phyloP scores from a whole-genome alignment of 2,113 vertebrate species.

The Chaetodon auriga region DNA sequence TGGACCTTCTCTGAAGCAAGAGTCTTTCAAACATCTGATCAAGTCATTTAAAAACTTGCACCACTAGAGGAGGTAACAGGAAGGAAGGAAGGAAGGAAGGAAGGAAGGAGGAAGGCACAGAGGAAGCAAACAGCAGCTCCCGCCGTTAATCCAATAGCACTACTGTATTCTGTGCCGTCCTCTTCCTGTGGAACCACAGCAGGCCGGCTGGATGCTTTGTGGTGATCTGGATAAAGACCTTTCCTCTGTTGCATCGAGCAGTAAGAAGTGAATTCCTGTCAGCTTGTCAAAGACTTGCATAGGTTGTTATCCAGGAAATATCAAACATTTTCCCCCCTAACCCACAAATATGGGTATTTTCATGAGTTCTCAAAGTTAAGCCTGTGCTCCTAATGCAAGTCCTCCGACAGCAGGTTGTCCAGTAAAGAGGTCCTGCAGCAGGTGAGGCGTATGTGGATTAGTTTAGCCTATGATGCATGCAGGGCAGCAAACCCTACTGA shows the following conservation, averaged over 20 bases:
- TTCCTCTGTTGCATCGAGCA: not conserved
- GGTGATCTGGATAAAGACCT: not conserved
- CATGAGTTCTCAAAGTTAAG: conserved; percentile 1
- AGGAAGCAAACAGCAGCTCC: not conserved
- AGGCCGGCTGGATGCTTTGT: not conserved
- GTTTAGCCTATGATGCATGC: not conserved
- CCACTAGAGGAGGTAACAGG: not conserved
- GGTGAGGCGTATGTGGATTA: not conserved
- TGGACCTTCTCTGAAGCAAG: not conserved
- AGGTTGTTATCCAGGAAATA: not conserved
- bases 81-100: not conserved
- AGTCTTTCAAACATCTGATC: not conserved
- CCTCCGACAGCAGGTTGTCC: not conserved
- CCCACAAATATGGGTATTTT: conserved; percentile 1
- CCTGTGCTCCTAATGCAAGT: not conserved
- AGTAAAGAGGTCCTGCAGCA: not conserved
- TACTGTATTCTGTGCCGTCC: not conserved
- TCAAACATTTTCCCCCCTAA: not conserved
- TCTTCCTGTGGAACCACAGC: conserved; percentile 21
- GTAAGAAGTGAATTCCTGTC: not conserved
- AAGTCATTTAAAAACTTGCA: conserved; percentile 25
- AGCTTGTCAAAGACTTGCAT: not conserved
- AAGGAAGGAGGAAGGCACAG: not conserved
- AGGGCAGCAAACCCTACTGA: not conserved
- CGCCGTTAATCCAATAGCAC: conserved; percentile 3